Evolutionary conservation across 2,888 invertebrate species (phyloP).

Genomic region (Eupithecia insigniata): DNA sequence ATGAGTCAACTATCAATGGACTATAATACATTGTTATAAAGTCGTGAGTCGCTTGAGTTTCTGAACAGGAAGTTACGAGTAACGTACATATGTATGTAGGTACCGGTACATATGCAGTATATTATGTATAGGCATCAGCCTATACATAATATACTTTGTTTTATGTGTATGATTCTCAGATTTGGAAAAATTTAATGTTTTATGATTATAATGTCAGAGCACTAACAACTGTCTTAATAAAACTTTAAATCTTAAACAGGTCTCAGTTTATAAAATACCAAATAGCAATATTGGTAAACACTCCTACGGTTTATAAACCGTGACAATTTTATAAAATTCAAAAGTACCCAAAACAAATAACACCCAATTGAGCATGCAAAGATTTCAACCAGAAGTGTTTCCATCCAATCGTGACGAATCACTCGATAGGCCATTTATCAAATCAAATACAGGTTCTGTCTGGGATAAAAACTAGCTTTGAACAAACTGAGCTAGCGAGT

Average conservation of each 20-base stretch:
- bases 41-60: not conserved
- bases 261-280: not conserved
- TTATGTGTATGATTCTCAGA: not conserved
- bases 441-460: conserved; percentile 37
- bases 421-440: conserved; percentile 41
- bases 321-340: not conserved
- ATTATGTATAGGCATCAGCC: too few relatives aligned
- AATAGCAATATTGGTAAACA: not conserved
- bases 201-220: not conserved
- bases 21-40: not conserved
- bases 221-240: not conserved
- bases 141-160: not conserved
- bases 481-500: conserved; percentile 34
- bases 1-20: not conserved
- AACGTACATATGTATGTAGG: too few relatives aligned
- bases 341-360: not conserved
- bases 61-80: not conserved
- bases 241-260: not conserved
- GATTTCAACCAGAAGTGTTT: conserved; percentile 31
- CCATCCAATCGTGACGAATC: conserved; percentile 39
- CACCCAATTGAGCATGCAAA: not conserved
- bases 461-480: conserved; percentile 25
- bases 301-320: not conserved
- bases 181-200: not conserved
- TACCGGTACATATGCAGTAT: too few relatives aligned